These are phyloP conservation scores for Camarhynchus parvulus DNA, from an alignment of 2,113 vertebrate species.

Conservation along the genomic window DNA sequence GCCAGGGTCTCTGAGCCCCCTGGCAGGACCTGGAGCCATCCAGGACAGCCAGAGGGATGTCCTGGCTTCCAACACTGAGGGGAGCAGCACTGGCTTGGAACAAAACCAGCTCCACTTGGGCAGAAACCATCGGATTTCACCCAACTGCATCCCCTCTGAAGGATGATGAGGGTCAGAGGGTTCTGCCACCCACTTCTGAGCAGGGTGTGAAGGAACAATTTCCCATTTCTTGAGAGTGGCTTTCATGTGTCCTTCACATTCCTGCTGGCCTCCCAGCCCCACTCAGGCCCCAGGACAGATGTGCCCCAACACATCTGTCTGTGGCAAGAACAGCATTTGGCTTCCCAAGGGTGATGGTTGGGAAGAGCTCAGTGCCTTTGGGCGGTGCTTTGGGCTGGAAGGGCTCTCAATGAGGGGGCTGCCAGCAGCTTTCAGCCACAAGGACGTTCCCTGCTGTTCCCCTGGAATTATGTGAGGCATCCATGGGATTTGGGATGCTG, in stretches of 20 bases:
- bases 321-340: background rate
- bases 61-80: too few relatives aligned
- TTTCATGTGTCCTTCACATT: background rate
- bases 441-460: background rate
- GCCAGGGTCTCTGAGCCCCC: too few relatives aligned
- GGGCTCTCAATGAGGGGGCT: background rate
- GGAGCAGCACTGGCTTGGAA: background rate
- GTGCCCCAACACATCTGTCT: background rate
- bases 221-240: background rate
- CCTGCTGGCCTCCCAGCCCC: background rate
- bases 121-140: background rate
- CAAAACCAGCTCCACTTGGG: background rate
- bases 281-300: accelerated
- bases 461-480: background rate
- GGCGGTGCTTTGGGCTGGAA: background rate
- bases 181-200: background rate
- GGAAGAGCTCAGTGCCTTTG: background rate
- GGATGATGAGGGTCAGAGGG: background rate
- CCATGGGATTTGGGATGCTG: background rate
- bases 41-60: too few relatives aligned
- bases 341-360: background rate
- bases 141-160: accelerated
- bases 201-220: background rate
- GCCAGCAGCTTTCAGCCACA: background rate
- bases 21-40: too few relatives aligned